phyloP scores from a whole-genome alignment of 92 coral and sea anemone species.

The Hydrozoanthus gracilis region DNA sequence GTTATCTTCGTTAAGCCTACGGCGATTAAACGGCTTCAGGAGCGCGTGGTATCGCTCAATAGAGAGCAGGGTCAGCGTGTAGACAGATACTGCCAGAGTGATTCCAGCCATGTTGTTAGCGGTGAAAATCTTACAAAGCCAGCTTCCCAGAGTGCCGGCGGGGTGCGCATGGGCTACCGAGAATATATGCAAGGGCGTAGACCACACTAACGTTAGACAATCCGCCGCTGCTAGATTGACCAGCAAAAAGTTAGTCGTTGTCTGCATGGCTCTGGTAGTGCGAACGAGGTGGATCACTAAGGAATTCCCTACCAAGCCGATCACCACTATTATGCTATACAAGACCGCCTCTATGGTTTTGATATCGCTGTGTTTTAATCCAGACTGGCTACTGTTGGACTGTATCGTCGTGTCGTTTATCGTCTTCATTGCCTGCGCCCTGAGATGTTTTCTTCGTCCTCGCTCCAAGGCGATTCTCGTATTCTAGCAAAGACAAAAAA shows the following conservation, averaged over 20 bases:
- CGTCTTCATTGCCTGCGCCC: background rate
- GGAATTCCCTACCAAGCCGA: constrained; percentile 25
- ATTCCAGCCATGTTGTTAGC: constrained; percentile 74
- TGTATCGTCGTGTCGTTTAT: background rate
- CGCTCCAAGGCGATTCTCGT: background rate
- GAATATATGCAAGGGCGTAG: constrained; percentile 34
- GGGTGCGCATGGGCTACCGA: constrained; percentile 10
- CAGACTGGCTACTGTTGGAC: constrained; percentile 4
- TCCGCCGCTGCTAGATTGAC: constrained; percentile 37
- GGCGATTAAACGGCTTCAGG: constrained; percentile 60
- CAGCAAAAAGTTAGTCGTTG: constrained; percentile 28
- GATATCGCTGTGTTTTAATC: background rate
- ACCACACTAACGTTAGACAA: constrained; percentile 29
- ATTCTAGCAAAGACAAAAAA: background rate
- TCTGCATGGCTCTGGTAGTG: constrained; percentile 19
- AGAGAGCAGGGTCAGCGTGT: constrained; percentile 72
- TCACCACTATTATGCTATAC: constrained; percentile 15
- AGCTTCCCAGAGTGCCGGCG: constrained; percentile 10
- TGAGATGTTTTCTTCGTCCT: background rate
- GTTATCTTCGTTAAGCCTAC: constrained; percentile 64
- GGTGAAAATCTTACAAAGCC: constrained; percentile 64
- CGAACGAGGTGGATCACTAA: constrained; percentile 33
- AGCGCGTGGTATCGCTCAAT: constrained; percentile 82
- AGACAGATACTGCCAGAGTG: constrained; percentile 68
- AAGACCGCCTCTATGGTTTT: constrained; percentile 18